Base-by-base conservation (phyloP, 2,888 invertebrate species). In the Stratiomys singularior region DNA sequence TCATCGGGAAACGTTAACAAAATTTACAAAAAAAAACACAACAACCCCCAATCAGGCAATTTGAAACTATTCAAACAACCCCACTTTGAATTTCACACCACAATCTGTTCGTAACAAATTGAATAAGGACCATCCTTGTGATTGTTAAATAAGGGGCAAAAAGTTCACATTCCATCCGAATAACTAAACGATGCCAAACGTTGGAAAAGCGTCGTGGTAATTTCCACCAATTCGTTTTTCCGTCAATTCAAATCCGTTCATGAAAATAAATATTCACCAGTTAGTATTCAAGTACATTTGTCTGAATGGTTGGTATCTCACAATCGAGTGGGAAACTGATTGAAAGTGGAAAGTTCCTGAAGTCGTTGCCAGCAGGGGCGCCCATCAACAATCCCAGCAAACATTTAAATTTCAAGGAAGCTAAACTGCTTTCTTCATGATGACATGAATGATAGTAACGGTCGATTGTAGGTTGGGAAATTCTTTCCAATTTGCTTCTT, bases 121-220 rank as follows among this genome's bases (percentile, higher is more conserved):
- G 74, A 74, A 60, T 74, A 74, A 74, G 23, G 37, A 60, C 44
- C 60, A 15, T 60, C 74, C 21, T 74, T 52, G 60, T 74, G 74
- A 37, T 30, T 28, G 15, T 23, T 15, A 72, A n/a, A 56, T 11
- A 63, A 13, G 58, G 64, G 52, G 30, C 58, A 77, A 76, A 77
- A 79, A 77, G 64, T 81, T 80, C 81, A 80, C 80, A 80, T 81
- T 81, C 81, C 81, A 80, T 80, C 80, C 80, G 81, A 81, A 80
- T 79, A 80, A 80, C 79, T 81, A 80, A 81, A 81, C 80, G 80
- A 81, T 76, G 76, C n/a, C n/a, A n/a, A n/a, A n/a, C n/a, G 60
- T 74, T 44, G 58, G 30, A 74, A 69, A 60, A 71, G 28, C 74
- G 74, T 60, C 44, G 21, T 58, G 76, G 77, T 77, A 77, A 77